Evolutionary conservation across 2,113 vertebrate genomes (phyloP), one percentile per base, ranked within the genome.

Genomic region (Urocolius indicus): DNA sequence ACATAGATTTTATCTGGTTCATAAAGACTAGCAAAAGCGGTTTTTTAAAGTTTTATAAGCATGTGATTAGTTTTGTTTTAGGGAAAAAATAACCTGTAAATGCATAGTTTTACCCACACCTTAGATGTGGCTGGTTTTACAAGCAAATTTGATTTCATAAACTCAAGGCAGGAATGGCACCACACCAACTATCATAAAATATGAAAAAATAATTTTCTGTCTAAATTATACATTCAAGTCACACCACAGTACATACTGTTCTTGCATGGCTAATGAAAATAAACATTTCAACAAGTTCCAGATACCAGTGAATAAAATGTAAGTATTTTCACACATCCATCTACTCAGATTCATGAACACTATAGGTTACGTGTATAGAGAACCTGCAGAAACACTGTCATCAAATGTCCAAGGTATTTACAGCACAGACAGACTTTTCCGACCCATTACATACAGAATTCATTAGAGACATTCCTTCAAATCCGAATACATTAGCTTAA

Each of bases 241-340:
- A 81, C 85, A 83, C 62, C 78, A 78, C 29, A 62, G 55, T 91
- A 90, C 84, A 90, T 27, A 91, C 38, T 79, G 77, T 76, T 95
- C 89, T 85, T 95, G 93, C 91, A 96, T 93, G 74, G 71, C 95
- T 93, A 92, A 97, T 96, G 92, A 93, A 93, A 96, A 96, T 94
- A 49, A 96, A 97, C 88, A 91, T 71, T 94, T 96, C 92, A 83
- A 12, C 57, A 90, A 75, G 76, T 80, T 65, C 72, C 52, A 84
- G 87, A 58, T 75, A 93, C 26, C n/a, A 66, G 89, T 90, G 59
- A 94, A 95, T 86, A 94, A 75, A 96, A 67, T 55, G 49, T 49
- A 88, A 87, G 67, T 46, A 69, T 94, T 91, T 85, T 89, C 81
- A 89, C 55, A 73, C 29, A 77, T 91, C n/a, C 5, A 0, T 78